Percentiles rank a stretch among this genome's conserved stretches.
Evolutionary conservation across 1,140 invertebrate species (phyloP).

Genomic region (Leptopilina clavipes): DNA sequence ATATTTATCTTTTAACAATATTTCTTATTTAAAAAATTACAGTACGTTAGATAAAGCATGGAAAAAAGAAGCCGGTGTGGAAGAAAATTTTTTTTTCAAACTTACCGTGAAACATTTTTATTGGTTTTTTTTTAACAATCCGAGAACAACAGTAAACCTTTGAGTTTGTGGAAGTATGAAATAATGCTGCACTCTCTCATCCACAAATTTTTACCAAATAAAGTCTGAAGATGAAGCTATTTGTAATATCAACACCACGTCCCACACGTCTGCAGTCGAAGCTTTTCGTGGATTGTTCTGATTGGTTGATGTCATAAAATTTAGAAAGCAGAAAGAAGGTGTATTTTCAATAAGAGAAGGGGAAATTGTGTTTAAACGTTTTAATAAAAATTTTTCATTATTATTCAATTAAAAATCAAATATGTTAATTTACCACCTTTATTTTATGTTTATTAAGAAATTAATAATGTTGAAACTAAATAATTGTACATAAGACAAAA

Average conservation of each 20-base stretch:
- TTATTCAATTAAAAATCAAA: no score
- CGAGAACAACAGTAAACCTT: neutral
- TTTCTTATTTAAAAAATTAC: neutral
- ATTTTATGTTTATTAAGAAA: neutral
- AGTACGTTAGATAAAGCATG: neutral
- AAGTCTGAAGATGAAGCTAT: constrained; percentile 48
- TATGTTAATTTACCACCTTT: neutral
- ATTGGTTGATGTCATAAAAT: constrained; percentile 61
- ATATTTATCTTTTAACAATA: neutral
- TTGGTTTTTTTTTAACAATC: constrained; percentile 28
- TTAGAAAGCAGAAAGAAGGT: neutral
- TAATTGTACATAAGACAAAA: neutral
- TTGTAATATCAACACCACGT: constrained; percentile 17
- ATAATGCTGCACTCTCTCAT: constrained; percentile 37
- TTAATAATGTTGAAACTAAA: neutral
- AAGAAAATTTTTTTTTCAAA: constrained; percentile 10
- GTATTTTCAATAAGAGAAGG: neutral
- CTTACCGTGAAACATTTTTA: constrained; percentile 47
- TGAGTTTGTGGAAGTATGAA: constrained; percentile 37
- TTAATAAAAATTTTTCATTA: no score
- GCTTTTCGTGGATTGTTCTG: constrained; percentile 67
- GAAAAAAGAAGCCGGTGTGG: constrained; percentile 39
- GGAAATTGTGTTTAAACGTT: neutral
- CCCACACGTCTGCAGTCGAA: constrained; percentile 46
- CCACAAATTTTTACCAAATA: constrained; percentile 55